A percentile compares a stretch with the other conserved stretches of the same genome.
Evolutionary conservation across 2,113 vertebrate genomes (phyloP).

Genomic region (Dicentrarchus labrax): DNA sequence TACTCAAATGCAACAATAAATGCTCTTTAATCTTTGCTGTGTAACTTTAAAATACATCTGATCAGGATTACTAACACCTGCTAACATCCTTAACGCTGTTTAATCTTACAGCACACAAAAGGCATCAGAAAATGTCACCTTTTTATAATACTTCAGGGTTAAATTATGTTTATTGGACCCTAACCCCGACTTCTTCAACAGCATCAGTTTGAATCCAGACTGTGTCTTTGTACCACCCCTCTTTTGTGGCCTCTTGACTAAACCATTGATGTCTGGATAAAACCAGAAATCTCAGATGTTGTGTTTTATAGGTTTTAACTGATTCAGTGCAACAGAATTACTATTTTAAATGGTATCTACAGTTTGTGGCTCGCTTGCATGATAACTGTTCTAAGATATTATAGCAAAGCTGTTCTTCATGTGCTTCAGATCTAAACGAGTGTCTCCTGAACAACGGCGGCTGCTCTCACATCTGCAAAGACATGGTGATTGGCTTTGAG

Average conservation of each 20-base stretch:
- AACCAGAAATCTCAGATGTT: neutral
- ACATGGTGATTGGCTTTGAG: constrained; percentile 92
- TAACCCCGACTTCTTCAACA: neutral
- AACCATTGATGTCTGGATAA: neutral
- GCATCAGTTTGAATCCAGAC: neutral
- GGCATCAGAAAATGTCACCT: neutral
- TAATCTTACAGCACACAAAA: neutral
- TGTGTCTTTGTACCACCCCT: neutral
- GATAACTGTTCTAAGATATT: neutral
- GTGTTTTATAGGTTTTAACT: neutral
- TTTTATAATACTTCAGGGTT: neutral
- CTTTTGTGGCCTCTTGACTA: neutral
- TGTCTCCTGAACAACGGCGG: constrained; percentile 96
- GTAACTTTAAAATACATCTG: neutral
- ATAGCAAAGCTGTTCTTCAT: neutral
- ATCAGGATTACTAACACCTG: neutral
- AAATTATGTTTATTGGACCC: too few species aligned
- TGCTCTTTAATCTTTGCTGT: neutral
- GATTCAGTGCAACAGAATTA: neutral
- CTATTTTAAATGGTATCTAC: neutral
- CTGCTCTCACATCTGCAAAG: constrained; percentile 96
- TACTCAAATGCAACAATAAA: neutral
- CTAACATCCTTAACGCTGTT: neutral
- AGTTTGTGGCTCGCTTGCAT: neutral
- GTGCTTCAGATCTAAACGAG: constrained; percentile 90